Conservation (phyloP, 2,113 vertebrate genomes). For the Tachysurus vachellii region DNA sequence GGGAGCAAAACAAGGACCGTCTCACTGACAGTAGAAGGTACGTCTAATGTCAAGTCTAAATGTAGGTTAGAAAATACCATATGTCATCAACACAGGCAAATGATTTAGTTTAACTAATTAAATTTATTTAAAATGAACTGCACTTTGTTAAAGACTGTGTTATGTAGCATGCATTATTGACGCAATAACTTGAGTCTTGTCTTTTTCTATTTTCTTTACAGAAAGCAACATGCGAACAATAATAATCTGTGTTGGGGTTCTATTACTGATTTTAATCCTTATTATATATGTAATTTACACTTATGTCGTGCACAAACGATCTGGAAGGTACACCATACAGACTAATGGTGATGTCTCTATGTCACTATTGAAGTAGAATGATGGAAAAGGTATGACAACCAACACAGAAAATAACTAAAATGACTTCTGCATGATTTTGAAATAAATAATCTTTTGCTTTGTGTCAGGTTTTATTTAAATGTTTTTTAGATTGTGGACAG, state of each 20-base stretch:
- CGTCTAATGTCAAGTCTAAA: neutral
- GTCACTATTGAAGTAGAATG: neutral
- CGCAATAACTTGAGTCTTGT: neutral
- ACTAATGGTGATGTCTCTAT: neutral
- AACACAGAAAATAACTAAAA: too few species aligned
- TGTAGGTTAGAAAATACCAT: neutral
- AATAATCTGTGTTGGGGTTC: neutral
- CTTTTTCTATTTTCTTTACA: neutral
- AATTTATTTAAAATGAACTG: neutral
- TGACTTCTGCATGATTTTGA: too few species aligned
- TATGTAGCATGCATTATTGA: neutral
- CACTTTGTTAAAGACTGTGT: neutral
- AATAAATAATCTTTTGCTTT: too few species aligned
- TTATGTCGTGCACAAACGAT: neutral
- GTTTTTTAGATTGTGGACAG: too few species aligned
- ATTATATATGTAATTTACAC: neutral
- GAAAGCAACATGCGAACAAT: neutral
- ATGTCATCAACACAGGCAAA: neutral
- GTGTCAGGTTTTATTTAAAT: too few species aligned
- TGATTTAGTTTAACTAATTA: neutral
- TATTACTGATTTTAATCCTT: neutral
- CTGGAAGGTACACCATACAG: neutral
- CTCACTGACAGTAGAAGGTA: constrained; percentile 56
- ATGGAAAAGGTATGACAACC: too few species aligned
- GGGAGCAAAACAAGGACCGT: constrained; percentile 38